phyloP scores from a whole-genome alignment of 2,888 invertebrate species.

The Andrena praecox region DNA sequence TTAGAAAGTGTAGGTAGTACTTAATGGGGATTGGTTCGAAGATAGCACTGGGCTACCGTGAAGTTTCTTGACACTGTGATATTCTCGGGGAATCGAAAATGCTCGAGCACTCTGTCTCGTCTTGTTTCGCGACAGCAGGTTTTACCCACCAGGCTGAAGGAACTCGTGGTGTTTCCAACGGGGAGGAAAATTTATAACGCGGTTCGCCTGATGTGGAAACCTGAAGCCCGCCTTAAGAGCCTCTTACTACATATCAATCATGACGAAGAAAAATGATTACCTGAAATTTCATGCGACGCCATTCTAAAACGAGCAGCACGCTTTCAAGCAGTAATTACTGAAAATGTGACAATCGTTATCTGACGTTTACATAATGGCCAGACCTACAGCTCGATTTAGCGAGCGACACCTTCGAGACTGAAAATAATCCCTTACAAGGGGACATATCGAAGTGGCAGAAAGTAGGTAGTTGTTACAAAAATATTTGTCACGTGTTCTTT shows the following conservation, averaged over 20 bases:
- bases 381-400: neutral
- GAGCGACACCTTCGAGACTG: neutral
- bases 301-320: neutral
- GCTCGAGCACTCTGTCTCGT: neutral
- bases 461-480: too few relatives aligned
- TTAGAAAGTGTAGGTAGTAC: too few relatives aligned
- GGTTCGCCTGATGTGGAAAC: neutral
- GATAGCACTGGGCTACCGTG: too few relatives aligned
- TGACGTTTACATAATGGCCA: neutral
- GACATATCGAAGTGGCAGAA: too few relatives aligned
- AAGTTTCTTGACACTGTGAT: too few relatives aligned
- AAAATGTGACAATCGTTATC: neutral
- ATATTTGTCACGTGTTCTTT: too few relatives aligned
- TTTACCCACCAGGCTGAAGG: neutral
- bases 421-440: neutral
- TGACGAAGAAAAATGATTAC: conserved; percentile 8
- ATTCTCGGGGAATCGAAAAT: neutral
- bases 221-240: neutral
- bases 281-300: conserved; percentile 13
- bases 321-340: conserved; percentile 13
- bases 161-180: conserved; percentile 5
- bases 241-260: conserved; percentile 20
- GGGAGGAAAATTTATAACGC: conserved; percentile 7
- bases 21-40: too few relatives aligned
- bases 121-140: neutral